These are phyloP conservation scores for Guaruba guarouba DNA, from an alignment of 2,113 vertebrate genomes.

Conservation along the genomic window DNA sequence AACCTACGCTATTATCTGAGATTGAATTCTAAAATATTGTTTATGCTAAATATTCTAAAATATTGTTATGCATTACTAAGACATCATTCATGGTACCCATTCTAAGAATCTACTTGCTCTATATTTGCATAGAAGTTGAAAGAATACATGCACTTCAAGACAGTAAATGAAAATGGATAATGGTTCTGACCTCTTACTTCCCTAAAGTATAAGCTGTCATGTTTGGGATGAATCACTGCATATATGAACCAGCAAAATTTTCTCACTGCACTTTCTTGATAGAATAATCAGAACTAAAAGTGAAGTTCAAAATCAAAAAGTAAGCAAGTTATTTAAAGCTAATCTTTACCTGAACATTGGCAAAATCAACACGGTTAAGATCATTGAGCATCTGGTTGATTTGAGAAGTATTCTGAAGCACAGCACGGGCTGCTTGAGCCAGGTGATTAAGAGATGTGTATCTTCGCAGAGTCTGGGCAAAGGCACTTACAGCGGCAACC, in stretches of 20 bases:
- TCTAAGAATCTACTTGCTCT: neutral
- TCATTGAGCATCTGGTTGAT: constrained; percentile 99
- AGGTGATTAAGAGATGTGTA: constrained; percentile 99
- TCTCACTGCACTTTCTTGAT: neutral
- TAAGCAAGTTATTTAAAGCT: neutral
- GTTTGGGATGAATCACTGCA: neutral
- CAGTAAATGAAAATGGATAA: neutral
- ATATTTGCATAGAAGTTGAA: neutral
- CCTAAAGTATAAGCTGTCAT: neutral
- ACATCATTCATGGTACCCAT: neutral
- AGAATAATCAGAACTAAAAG: neutral
- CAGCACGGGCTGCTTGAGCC: constrained; percentile 96
- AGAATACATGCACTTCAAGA: neutral
- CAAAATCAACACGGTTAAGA: constrained; percentile 99
- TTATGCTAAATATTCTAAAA: neutral
- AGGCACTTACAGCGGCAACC: constrained; percentile 98
- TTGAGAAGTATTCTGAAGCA: constrained; percentile 98
- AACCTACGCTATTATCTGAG: neutral
- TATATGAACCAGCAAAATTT: neutral
- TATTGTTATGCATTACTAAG: neutral
- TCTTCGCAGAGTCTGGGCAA: constrained; percentile 97
- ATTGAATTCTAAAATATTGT: neutral
- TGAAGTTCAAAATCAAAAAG: neutral
- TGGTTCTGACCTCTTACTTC: neutral
- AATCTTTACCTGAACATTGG: constrained; percentile 92